Conservation (phyloP, 2,888 invertebrate genomes). For the Itoplectis maculator region DNA sequence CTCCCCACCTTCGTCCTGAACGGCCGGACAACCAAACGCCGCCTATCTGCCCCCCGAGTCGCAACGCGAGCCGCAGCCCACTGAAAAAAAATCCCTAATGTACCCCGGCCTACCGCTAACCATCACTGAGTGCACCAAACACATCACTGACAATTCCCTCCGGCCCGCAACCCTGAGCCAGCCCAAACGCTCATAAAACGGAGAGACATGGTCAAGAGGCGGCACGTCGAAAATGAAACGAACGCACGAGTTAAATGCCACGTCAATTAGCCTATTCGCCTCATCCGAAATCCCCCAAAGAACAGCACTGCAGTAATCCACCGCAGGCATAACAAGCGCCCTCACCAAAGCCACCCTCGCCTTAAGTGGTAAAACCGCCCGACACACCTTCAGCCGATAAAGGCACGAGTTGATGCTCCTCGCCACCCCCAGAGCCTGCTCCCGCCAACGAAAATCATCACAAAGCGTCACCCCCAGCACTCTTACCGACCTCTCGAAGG, state of each 20-base stretch:
- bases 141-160: background rate
- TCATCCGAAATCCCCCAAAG: too few relatives aligned
- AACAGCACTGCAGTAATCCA: background rate
- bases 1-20: background rate
- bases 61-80: background rate
- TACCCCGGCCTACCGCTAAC: background rate
- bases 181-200: too few relatives aligned
- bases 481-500: background rate
- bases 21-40: background rate
- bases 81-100: background rate
- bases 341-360: background rate
- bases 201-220: too few relatives aligned
- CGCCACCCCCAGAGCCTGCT: background rate
- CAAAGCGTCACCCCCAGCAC: background rate
- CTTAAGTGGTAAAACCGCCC: background rate
- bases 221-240: too few relatives aligned
- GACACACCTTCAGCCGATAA: background rate
- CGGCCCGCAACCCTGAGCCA: background rate
- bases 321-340: background rate
- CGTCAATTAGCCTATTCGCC: too few relatives aligned
- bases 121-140: background rate
- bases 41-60: background rate
- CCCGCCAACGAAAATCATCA: background rate
- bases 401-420: background rate
- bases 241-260: background rate